Evolutionary conservation across 1,140 invertebrate species (phyloP), one percentile per base, ranked within the genome.

Genomic region (Macrosteles quadrilineatus): DNA sequence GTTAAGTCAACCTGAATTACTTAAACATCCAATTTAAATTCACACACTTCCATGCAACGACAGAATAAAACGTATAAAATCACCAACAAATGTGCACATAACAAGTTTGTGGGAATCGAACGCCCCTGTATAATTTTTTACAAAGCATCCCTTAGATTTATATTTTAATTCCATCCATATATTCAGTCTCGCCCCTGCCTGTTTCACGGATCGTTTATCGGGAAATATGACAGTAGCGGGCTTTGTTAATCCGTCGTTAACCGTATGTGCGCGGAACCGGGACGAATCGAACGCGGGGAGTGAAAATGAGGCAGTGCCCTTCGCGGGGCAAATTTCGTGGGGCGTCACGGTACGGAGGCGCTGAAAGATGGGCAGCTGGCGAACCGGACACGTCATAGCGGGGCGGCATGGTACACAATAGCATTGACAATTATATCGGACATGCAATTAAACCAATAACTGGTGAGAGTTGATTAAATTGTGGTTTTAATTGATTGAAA

Each of bases 221-320:
- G 47, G 47, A 50, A 50, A 50, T 50, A 50, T 50, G 47, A 23
- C 17, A 50, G 47, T 23, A 14, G 47, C 17, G 47, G 47, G 47
- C 47, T 50, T 50, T 50, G 47, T 50, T 50, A 50, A 50, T 50
- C 47, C 21, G 47, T 50, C 47, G 47, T 50, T 50, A 50, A 23
- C 47, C 47, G 47, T 50, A 50, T 50, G 47, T 50, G 47, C n/a
- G n/a, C 47, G 47, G 47, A n/a, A 50, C 47, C 47, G 47, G 14
- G 47, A 50, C 47, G 47, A 21, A 50, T 50, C 47, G 47, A n/a
- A 6, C 4, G 47, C 6, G 47, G 36, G 36, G 36, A 40, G 47
- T 19, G 47, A 50, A 19, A 50, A 50, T 50, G 47, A 50, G 47
- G 14, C 4, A 19, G 14, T 17, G 14, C 47, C 47, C 47, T 36